phyloP scores from a whole-genome alignment of 2,888 invertebrate species.

The Neoascia interrupta region DNA sequence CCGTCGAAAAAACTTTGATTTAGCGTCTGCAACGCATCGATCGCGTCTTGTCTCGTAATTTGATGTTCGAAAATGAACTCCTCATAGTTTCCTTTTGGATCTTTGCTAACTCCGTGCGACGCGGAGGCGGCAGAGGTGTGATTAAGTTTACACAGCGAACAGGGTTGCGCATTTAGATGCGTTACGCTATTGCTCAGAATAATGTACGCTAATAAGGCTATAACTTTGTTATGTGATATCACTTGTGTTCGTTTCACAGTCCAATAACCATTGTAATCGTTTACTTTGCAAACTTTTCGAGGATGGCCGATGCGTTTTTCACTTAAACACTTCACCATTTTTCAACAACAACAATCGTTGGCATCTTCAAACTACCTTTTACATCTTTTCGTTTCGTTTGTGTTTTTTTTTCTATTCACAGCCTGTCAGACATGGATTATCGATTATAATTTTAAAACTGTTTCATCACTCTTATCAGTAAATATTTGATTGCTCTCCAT shows the following conservation, averaged over 20 bases:
- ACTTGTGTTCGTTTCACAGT: conserved; percentile 33
- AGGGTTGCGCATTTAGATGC: conserved; percentile 55
- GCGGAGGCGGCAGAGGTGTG: too few species aligned
- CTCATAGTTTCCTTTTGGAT: conserved; percentile 73
- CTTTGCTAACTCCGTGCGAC: too few species aligned
- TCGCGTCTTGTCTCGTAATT: conserved; percentile 77
- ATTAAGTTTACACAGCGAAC: conserved; percentile 71
- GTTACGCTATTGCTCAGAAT: conserved; percentile 32
- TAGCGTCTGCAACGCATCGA: conserved; percentile 73
- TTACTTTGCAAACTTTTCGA: conserved; percentile 17
- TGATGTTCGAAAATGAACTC: conserved; percentile 78
- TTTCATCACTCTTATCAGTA: too few species aligned
- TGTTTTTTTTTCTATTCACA: too few species aligned
- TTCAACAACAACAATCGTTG: too few species aligned
- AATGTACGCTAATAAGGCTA: conserved; percentile 36
- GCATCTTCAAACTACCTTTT: too few species aligned
- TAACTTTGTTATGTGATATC: conserved; percentile 28
- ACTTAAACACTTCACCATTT: conserved; percentile 54
- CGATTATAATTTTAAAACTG: too few species aligned
- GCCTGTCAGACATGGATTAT: too few species aligned
- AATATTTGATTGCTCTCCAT: too few species aligned
- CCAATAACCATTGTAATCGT: conserved; percentile 28
- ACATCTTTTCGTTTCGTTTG: too few species aligned
- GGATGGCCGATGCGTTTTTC: conserved; percentile 24
- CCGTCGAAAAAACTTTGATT: conserved; percentile 76